phyloP scores from a whole-genome alignment of 2,113 vertebrate genomes.

The Pachycephala philippinensis region DNA sequence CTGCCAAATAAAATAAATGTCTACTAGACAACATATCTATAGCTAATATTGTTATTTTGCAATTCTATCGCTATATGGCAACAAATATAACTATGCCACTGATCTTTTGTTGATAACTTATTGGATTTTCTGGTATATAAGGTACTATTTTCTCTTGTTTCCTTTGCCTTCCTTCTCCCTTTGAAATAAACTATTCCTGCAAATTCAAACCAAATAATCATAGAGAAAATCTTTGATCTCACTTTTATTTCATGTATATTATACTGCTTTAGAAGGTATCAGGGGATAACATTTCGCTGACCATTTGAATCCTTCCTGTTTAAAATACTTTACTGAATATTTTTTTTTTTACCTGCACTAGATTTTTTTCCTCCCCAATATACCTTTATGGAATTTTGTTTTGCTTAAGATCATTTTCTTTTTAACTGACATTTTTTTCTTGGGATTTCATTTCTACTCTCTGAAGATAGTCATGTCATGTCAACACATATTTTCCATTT shows the following conservation, averaged over 20 bases:
- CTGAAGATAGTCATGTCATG: neutral
- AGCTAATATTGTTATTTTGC: neutral
- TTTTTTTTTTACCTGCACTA: neutral
- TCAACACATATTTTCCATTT: neutral
- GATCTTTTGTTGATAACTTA: neutral
- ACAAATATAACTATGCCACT: neutral
- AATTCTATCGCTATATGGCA: neutral
- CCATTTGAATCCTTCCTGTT: neutral
- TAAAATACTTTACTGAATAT: neutral
- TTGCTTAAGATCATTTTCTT: neutral
- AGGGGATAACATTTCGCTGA: neutral
- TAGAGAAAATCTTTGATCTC: neutral
- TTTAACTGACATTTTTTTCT: neutral
- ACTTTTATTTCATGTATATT: neutral
- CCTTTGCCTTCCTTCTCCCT: neutral
- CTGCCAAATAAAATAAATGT: constrained; percentile 15
- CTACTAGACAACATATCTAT: neutral
- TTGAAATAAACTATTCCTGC: neutral
- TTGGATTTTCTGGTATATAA: neutral
- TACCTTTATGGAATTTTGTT: neutral
- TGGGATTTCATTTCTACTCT: neutral
- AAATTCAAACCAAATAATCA: neutral
- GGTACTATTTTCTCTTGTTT: neutral
- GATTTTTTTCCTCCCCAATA: neutral
- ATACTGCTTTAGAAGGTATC: neutral